Evolutionary conservation across 2,113 vertebrate species (phyloP).

Genomic region (Perca schrenkii): DNA sequence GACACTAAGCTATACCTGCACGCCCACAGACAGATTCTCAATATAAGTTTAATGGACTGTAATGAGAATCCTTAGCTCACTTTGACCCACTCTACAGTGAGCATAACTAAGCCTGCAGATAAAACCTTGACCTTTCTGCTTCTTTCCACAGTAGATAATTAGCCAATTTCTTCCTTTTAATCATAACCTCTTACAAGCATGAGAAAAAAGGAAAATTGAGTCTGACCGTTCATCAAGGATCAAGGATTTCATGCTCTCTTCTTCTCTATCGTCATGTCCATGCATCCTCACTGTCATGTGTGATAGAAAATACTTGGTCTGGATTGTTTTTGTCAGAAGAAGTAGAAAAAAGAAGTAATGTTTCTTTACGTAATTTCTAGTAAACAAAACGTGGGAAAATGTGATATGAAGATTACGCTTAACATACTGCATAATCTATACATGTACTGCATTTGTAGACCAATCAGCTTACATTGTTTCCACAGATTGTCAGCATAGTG

Average conservation of each 20-base stretch:
- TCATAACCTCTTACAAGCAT: slow-evolving; percentile 42
- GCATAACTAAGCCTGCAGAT: slow-evolving; percentile 41
- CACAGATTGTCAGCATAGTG: background rate
- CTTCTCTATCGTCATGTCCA: background rate
- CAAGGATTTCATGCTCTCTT: background rate
- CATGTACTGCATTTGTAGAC: background rate
- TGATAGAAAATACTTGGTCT: background rate
- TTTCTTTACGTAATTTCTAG: background rate
- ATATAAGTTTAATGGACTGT: slow-evolving; percentile 35
- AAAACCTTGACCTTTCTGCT: slow-evolving; percentile 62
- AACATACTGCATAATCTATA: background rate
- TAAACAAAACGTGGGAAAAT: background rate
- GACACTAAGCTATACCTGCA: background rate
- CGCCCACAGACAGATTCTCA: background rate
- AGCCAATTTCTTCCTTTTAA: slow-evolving; percentile 53
- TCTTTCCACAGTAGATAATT: slow-evolving; percentile 49
- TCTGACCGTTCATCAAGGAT: background rate
- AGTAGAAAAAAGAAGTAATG: background rate
- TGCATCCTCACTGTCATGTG: background rate
- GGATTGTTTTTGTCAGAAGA: background rate
- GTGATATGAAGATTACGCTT: slow-evolving; percentile 1
- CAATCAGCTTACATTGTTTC: background rate
- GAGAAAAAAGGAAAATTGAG: slow-evolving; percentile 20
- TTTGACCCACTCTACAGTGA: slow-evolving; percentile 21
- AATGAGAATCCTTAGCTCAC: slow-evolving; percentile 43